Evolutionary conservation across 1,140 invertebrate species (phyloP).

Genomic region (Macrosteles quadrilineatus): DNA sequence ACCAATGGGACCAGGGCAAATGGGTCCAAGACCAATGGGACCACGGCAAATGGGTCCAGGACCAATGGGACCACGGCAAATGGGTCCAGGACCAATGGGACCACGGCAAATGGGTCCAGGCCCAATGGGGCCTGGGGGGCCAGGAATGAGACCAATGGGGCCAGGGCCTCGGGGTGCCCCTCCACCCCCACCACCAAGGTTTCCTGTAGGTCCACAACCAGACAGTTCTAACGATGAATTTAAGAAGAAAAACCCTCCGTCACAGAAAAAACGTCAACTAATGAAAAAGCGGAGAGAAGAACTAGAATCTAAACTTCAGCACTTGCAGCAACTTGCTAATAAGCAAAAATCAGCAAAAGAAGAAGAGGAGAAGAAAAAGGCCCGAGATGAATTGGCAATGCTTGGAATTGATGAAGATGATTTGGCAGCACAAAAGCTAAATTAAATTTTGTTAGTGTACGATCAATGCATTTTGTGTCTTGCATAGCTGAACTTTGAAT

Average conservation of each 20-base stretch:
- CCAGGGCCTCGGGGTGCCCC: neutral
- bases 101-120: constrained; percentile 42
- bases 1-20: neutral
- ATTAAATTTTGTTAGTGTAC: constrained; percentile 46
- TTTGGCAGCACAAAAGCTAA: constrained; percentile 57
- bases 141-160: neutral
- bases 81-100: neutral
- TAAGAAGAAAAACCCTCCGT: constrained; percentile 42
- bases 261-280: constrained; percentile 40
- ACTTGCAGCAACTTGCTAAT: constrained; percentile 5
- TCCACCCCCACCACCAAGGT: constrained; percentile 3
- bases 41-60: too few relatives aligned
- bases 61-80: neutral
- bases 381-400: constrained; percentile 66
- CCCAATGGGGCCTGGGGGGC: neutral
- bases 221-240: neutral
- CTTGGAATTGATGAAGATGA: constrained; percentile 68
- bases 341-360: neutral
- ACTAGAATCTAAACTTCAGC: constrained; percentile 28
- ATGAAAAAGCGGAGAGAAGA: constrained; percentile 38
- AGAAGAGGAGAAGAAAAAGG: constrained; percentile 49
- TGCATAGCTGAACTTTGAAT: too few relatives aligned
- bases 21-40: neutral
- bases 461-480: too few relatives aligned
- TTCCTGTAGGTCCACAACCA: constrained; percentile 8